Conservation (phyloP, 2,797 vertebrate species). For the Rhodeus uyekii region DNA sequence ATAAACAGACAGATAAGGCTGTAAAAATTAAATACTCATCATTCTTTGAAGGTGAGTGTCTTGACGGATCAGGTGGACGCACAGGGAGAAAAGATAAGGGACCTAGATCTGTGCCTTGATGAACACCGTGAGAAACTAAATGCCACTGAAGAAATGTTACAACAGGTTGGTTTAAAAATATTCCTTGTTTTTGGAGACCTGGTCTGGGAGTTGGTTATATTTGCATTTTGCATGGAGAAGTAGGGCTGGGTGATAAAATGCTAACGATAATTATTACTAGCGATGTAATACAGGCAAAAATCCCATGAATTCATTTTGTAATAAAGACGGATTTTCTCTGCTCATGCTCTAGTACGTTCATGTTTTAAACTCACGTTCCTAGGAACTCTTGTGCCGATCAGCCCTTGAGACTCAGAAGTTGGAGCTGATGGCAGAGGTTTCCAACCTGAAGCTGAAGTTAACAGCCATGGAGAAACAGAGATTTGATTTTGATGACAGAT, state of each 20-base stretch:
- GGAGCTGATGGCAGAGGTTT: slow-evolving; percentile 93
- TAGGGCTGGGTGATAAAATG: background rate
- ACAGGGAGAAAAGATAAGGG: slow-evolving; percentile 97
- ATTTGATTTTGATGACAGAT: slow-evolving; percentile 85
- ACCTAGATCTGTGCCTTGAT: slow-evolving; percentile 93
- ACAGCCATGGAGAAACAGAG: slow-evolving; percentile 87
- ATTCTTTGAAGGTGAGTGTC: slow-evolving; percentile 88
- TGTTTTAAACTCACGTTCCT: slow-evolving; percentile 3
- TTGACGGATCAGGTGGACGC: slow-evolving; percentile 98
- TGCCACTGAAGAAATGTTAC: slow-evolving; percentile 94
- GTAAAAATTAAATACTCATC: background rate
- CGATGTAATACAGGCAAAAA: background rate
- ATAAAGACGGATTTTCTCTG: background rate
- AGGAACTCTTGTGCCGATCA: slow-evolving; percentile 93
- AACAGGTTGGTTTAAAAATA: slow-evolving; percentile 81
- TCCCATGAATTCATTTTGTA: fast-evolving
- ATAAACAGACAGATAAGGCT: background rate
- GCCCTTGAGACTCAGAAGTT: slow-evolving; percentile 93
- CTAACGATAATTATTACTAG: background rate
- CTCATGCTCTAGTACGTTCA: background rate
- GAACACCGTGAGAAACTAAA: slow-evolving; percentile 96
- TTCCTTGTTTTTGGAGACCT: background rate
- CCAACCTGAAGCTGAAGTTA: slow-evolving; percentile 92
- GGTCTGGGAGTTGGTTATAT: background rate
- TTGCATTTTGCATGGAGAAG: background rate